Percentiles rank a stretch among this genome's conserved stretches.
phyloP scores from a whole-genome alignment of 2,113 vertebrate genomes.

The Semnornis frantzii region DNA sequence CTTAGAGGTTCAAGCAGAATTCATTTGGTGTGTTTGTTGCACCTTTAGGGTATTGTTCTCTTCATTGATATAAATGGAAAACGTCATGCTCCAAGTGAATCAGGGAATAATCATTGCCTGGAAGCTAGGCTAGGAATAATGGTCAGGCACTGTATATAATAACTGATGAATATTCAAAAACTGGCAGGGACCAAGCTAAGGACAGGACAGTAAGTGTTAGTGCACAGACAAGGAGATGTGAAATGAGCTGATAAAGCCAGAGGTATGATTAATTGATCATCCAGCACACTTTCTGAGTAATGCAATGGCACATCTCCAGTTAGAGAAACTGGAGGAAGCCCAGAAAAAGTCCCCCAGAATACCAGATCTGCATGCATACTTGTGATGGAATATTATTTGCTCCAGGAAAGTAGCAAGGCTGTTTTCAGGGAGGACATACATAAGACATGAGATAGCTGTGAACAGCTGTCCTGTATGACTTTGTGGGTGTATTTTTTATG shows the following conservation, averaged over 20 bases:
- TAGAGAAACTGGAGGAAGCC: neutral
- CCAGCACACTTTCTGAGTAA: neutral
- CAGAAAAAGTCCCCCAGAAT: neutral
- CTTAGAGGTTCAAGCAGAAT: neutral
- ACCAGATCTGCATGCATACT: neutral
- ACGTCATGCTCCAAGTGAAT: neutral
- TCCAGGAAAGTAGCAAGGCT: neutral
- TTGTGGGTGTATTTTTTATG: fast-evolving
- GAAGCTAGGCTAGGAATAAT: neutral
- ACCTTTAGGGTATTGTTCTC: neutral
- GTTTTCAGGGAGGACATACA: neutral
- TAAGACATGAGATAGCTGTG: neutral
- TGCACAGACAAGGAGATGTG: neutral
- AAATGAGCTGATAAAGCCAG: neutral
- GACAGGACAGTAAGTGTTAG: neutral
- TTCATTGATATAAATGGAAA: neutral
- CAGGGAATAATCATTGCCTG: neutral
- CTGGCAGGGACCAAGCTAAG: neutral
- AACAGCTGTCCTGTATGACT: neutral
- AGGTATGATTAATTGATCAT: neutral
- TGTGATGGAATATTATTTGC: neutral
- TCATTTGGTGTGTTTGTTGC: neutral
- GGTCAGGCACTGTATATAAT: neutral
- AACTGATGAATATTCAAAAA: neutral
- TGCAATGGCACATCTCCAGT: neutral